Evolutionary conservation across 2,888 invertebrate genomes (phyloP), one percentile per base, ranked within the genome.

Genomic region (Oeneis ivallda): DNA sequence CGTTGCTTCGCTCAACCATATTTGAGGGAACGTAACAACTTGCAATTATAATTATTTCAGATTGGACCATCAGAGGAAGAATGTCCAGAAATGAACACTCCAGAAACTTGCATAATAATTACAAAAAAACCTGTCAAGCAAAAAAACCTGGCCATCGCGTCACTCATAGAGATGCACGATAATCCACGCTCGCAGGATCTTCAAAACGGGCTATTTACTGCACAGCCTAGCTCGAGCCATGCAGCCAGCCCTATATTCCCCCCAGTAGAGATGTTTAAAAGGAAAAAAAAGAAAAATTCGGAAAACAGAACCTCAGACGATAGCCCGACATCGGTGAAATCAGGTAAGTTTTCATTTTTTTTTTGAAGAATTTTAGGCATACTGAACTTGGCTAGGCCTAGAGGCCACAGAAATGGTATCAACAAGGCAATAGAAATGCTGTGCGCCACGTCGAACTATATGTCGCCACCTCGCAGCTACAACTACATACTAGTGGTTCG

Each of bases 251-350:
- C 15, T 47, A 7, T 47, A 2, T 47, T 9, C 9, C 43, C 19
- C 19, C 26, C 45, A 19, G 3, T 6, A 0, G 6, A 11, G 15
- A 70, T 71, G 70, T 71, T 71, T 39, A 71, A 64, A 53, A 70
- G 53, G 57, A 61, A 67, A 60, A 15, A 32, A 3, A 53, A 39
- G 2, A 53, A 11, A 9, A 61, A 1, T 53, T 15, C 15, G 11
- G 39, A 39, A 56, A 39, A 10, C 7, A 10, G 6, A n/a, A 39
- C n/a, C 6, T n/a, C 43, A 4, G 41, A 39, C 7, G 10, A 52
- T 5, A 50, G 19, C 11, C 52, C 43, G 11, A 10, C 34, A 9
- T 6, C 26, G 15, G 34, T 17, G 9, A 49, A 32, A 47, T 9
- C 47, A 47, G 47, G 47, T 47, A 17, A 47, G 9, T 17, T 17